Conservation (phyloP, 2,797 vertebrate species). For the Eulemur rubriventer region DNA sequence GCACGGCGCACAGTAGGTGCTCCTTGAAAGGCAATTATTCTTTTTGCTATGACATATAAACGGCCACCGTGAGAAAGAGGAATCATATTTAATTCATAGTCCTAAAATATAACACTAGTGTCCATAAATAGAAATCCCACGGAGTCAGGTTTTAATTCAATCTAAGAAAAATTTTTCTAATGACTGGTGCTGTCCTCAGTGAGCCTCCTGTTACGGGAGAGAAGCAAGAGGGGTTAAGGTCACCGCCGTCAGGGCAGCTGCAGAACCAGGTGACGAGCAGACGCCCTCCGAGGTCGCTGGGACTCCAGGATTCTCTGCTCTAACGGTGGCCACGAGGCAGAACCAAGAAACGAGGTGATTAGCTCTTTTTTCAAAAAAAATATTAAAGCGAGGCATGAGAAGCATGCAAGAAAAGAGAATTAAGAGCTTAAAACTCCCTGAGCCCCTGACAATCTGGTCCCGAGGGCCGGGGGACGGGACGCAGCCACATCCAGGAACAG, state of each 20-base stretch:
- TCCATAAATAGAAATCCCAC: neutral
- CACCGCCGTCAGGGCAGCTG: neutral
- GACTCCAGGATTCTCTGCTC: neutral
- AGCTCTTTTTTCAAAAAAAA: neutral
- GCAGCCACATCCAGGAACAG: neutral
- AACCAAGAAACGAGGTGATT: slow-evolving; percentile 41
- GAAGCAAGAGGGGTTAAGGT: neutral
- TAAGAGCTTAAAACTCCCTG: slow-evolving; percentile 68
- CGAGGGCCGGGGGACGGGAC: neutral
- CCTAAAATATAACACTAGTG: neutral
- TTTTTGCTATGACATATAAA: neutral
- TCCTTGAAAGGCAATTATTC: neutral
- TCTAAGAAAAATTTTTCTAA: neutral
- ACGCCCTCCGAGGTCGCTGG: accelerated
- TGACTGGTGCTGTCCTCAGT: neutral
- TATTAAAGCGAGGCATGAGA: slow-evolving; percentile 21
- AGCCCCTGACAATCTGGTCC: slow-evolving; percentile 63
- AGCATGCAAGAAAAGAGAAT: slow-evolving; percentile 57
- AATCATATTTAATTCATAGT: neutral
- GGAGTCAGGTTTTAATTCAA: neutral
- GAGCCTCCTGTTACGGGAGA: neutral
- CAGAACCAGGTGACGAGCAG: accelerated
- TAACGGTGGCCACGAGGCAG: neutral
- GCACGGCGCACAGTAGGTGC: accelerated
- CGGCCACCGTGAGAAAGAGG: neutral